phyloP scores from a whole-genome alignment of 2,113 vertebrate species.

The Caretta caretta region DNA sequence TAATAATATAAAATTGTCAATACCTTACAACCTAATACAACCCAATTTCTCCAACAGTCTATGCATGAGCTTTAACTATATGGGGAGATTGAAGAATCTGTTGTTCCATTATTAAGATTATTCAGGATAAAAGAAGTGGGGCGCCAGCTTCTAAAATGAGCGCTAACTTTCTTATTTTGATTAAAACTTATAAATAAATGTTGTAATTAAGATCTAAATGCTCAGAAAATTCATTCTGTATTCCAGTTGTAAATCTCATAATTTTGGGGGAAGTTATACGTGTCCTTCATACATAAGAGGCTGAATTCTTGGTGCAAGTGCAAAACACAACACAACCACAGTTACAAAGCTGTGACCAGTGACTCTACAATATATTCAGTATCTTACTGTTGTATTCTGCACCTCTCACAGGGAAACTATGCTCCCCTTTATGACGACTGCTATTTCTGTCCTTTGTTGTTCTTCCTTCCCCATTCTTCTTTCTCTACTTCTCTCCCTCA shows the following conservation, averaged over 20 bases:
- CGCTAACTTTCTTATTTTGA: background rate
- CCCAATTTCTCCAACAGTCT: background rate
- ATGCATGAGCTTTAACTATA: background rate
- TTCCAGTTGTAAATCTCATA: too few species aligned
- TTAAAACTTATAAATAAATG: too few species aligned
- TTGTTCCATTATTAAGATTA: background rate
- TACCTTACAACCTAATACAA: background rate
- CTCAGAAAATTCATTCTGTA: too few species aligned
- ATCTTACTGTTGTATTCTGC: background rate
- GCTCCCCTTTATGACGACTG: background rate
- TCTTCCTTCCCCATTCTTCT: background rate
- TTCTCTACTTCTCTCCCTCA: background rate
- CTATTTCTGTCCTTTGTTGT: background rate
- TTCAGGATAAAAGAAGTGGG: background rate
- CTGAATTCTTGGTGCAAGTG: background rate
- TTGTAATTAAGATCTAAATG: too few species aligned
- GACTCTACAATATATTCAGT: background rate
- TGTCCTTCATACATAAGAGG: background rate
- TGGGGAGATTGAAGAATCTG: background rate
- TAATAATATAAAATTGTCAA: background rate
- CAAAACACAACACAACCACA: background rate
- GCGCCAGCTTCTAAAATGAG: background rate
- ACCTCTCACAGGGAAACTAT: rapidly evolving
- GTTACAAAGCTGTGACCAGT: background rate
- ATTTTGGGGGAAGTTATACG: background rate